Conservation (phyloP, 2,888 invertebrate genomes). For the Drosophila formosana region DNA sequence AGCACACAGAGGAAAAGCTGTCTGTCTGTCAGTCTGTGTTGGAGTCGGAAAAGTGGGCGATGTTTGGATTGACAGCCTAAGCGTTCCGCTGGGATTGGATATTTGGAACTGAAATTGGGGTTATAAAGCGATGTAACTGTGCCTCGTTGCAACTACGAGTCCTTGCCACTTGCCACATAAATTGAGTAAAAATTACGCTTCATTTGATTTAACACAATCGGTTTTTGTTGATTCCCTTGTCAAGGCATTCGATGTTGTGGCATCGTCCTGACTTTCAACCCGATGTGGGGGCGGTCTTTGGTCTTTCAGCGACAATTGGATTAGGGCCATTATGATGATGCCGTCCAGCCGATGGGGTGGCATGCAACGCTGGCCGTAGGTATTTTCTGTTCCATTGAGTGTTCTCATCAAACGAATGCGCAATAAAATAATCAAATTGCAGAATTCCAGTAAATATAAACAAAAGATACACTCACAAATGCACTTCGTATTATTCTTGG, state of each 20-base stretch:
- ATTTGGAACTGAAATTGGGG: constrained; percentile 44
- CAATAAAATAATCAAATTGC: background rate
- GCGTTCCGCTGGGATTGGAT: constrained; percentile 66
- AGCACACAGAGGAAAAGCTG: constrained; percentile 2
- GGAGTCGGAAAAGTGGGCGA: constrained; percentile 28
- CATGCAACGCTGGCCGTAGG: constrained; percentile 26
- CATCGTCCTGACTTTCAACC: constrained; percentile 35
- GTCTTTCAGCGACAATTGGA: constrained; percentile 67
- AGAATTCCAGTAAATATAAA: constrained; percentile 2
- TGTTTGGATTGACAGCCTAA: constrained; percentile 63
- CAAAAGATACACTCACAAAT: constrained; percentile 1
- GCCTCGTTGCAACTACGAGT: background rate
- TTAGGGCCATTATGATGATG: constrained; percentile 56
- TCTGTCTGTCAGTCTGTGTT: constrained; percentile 8
- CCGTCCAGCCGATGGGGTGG: constrained; percentile 28
- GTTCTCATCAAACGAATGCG: constrained; percentile 1
- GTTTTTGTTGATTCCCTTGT: constrained; percentile 49
- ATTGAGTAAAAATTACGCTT: constrained; percentile 80
- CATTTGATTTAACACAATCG: constrained; percentile 80
- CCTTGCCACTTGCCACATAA: constrained; percentile 55
- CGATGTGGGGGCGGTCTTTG: constrained; percentile 29
- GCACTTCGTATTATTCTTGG: constrained; percentile 35
- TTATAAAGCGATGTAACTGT: constrained; percentile 46
- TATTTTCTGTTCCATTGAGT: background rate
- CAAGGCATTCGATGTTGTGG: constrained; percentile 59